Percentiles rank a stretch among this genome's conserved stretches.
phyloP scores from a whole-genome alignment of 1,140 invertebrate genomes.

The Zophobas morio region DNA sequence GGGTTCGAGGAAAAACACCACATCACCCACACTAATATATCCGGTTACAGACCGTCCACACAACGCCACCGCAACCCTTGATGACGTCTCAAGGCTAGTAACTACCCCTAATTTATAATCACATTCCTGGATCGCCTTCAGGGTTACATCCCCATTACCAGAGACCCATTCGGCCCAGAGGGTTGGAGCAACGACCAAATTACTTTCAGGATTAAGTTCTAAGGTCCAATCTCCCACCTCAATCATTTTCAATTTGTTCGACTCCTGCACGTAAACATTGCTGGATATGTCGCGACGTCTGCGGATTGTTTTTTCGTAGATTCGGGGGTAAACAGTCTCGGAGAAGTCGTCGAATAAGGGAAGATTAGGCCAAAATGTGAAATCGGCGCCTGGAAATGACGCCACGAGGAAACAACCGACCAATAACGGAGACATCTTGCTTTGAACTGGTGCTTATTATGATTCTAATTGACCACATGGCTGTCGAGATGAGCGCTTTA shows the following conservation, averaged over 20 bases:
- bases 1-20: constrained; percentile 68
- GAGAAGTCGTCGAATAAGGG: neutral
- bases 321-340: constrained; percentile 45
- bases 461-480: constrained; percentile 27
- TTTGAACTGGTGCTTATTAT: constrained; percentile 16
- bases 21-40: constrained; percentile 62
- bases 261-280: constrained; percentile 48
- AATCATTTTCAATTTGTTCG: constrained; percentile 47
- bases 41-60: constrained; percentile 67
- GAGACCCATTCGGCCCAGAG: constrained; percentile 54
- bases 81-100: constrained; percentile 56
- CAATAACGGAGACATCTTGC: constrained; percentile 22
- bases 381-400: constrained; percentile 11
- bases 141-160: constrained; percentile 22
- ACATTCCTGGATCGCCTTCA: constrained; percentile 53
- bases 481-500: neutral
- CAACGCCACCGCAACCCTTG: constrained; percentile 66
- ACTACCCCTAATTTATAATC: constrained; percentile 57
- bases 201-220: constrained; percentile 50
- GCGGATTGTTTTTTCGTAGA: constrained; percentile 28
- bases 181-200: constrained; percentile 53
- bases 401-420: constrained; percentile 6
- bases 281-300: constrained; percentile 45
- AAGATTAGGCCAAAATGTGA: constrained; percentile 1
- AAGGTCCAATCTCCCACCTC: constrained; percentile 53